Base-by-base conservation (phyloP, 1,140 invertebrate genomes). In the Homalodisca vitripennis region DNA sequence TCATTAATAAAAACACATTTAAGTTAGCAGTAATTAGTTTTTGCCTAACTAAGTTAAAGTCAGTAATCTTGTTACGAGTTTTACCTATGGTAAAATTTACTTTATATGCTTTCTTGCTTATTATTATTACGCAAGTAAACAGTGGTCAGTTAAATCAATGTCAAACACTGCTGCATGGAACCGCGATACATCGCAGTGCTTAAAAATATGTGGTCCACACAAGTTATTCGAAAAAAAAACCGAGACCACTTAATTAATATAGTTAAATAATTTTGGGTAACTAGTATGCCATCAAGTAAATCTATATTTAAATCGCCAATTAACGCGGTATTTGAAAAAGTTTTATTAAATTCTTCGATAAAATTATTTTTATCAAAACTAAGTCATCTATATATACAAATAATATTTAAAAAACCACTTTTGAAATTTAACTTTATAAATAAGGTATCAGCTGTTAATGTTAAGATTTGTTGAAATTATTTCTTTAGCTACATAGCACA, bases 251-350 rank as follows among this genome's bases (percentile, higher is more conserved):
- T 26, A 22, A 24, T 2, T 6, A 64, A 34, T 41, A 64, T 6
- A 64, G 3, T 64, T 17, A 41, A 6, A 64, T 64, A 64, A 26
- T 64, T 64, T 22, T 64, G 62, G 6, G 27, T 26, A 34, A 14
- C 12, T 3, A 27, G 26, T n/a, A 2, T 3, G 34, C 29, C 34
- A 67, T 48, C 34, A 13, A 51, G 12, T 17, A 67, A 24, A 32
- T 67, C 27, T 51, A 53, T 67, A 67, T 67, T 67, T 46, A 22
- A 24, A 48, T 66, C 47, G n/a, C 66, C 66, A 17, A 67, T 26
- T 51, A 67, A 46, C 24, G 46, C 30, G 1, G 30, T 1, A 26
- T 60, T 24, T 14, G 2, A 22, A 3, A 60, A 27, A 26, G 14
- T 29, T 22, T 27, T 12, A 60, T 13, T 2, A 27, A 60, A 60